Percentiles rank a stretch among this genome's conserved stretches.
Conservation (phyloP, 2,797 vertebrate species). For the Taeniopygia guttata region DNA sequence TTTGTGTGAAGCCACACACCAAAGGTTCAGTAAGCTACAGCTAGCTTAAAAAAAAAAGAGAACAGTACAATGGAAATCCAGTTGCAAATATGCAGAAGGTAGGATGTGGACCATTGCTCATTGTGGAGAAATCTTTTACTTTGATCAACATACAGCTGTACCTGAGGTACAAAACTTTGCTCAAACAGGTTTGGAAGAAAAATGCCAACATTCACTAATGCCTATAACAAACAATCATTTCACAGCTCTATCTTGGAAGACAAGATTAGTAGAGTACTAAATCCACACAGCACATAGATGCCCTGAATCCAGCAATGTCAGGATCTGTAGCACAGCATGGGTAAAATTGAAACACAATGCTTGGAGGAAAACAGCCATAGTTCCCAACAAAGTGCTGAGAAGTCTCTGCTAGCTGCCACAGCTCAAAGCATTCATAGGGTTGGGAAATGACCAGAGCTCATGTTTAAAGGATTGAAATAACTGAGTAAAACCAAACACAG, state of each 20-base stretch:
- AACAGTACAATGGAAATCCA: background rate
- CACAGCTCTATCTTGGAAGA: background rate
- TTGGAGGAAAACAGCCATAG: background rate
- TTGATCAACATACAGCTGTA: background rate
- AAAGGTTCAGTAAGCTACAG: background rate
- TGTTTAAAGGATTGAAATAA: background rate
- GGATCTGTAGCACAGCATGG: background rate
- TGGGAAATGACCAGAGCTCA: background rate
- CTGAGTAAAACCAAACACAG: background rate
- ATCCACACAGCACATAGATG: background rate
- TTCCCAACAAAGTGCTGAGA: background rate
- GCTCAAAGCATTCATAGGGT: background rate
- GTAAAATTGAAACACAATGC: background rate
- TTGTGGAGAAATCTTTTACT: background rate
- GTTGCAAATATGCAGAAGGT: background rate
- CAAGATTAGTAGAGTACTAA: background rate
- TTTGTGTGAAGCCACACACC: background rate
- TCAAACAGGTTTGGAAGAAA: background rate
- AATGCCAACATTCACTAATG: background rate
- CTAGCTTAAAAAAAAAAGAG: background rate
- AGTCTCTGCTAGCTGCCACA: background rate
- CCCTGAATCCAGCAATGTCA: background rate
- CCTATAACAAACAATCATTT: background rate
- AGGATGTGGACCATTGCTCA: fast-evolving
- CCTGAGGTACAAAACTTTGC: background rate